Evolutionary conservation across 2,888 invertebrate species (phyloP).

Genomic region (Philopedon plagiatum): DNA sequence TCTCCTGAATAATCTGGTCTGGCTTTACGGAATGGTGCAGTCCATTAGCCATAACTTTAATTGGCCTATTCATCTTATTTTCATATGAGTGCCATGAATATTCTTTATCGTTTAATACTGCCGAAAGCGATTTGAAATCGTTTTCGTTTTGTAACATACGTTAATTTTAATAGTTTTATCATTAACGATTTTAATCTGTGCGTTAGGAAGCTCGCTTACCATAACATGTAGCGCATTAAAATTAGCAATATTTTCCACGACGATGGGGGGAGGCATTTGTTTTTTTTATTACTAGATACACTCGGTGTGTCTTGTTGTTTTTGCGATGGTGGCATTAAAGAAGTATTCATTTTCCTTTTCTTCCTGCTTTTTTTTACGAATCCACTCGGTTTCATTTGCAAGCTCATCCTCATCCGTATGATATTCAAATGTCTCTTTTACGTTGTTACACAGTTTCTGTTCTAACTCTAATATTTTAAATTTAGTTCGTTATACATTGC

Average conservation of each 20-base stretch:
- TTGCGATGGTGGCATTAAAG: neutral
- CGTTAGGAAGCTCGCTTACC: neutral
- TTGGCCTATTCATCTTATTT: constrained; percentile 17
- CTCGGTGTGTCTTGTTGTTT: neutral
- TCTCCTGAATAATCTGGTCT: neutral
- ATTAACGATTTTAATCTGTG: neutral
- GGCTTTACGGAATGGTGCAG: neutral
- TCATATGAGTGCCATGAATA: constrained; percentile 4
- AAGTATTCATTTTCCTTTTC: neutral
- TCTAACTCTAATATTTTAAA: neutral
- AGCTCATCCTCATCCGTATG: no score
- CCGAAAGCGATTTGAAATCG: no score
- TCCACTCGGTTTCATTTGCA: neutral
- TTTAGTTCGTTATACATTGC: neutral
- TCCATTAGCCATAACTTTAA: neutral
- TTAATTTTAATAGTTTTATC: neutral
- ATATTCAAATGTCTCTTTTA: neutral
- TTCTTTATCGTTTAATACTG: neutral
- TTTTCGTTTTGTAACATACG: no score
- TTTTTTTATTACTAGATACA: neutral
- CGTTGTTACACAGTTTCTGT: neutral
- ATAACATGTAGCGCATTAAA: neutral
- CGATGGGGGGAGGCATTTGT: neutral
- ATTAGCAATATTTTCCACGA: neutral
- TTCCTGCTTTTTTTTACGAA: neutral